Evolutionary conservation across 2,113 vertebrate species (phyloP), one percentile per base, ranked within the genome.

Genomic region (Heteronetta atricapilla): DNA sequence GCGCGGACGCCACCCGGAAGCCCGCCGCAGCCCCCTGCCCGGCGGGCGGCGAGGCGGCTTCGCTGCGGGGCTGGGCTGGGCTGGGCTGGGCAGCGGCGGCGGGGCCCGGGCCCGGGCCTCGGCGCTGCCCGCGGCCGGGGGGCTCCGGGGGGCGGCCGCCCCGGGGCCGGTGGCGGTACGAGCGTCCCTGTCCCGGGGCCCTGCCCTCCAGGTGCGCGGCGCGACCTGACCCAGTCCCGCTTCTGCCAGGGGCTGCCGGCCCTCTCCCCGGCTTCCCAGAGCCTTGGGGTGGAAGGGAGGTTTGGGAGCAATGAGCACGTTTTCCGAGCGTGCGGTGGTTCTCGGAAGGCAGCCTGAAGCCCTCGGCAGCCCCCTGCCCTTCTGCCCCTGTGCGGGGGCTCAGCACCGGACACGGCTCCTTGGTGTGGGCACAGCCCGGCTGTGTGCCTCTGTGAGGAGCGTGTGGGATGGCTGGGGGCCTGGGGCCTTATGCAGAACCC

Each of bases 401-500:
- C 25, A 31, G 87, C 21, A 2, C 58, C 60, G 1, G 23, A 50
- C 10, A 2, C 13, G 3, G 78, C 81, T 23, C 13, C 1, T 4
- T 1, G 1, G 0, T 1, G 7, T 14, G 2, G 3, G 2, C 2
- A 0, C 53, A 40, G 48, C 76, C 34, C 50, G 4, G 2, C 10
- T 4, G 44, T 7, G 64, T 44, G 8, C 42, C 42, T 10, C 20
- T 20, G 46, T 21, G 46, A 5, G 19, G 46, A 21, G 46, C 19
- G 46, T 2, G 44, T 46, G 8, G 46, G 19, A 44, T 8, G 11
- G 46, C 20, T 8, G 23, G 22, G 3, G 6, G 11, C 2, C 6
- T 25, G 22, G 6, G 50, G 50, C 23, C 50, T 52, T 25, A 4
- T 67, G 58, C 58, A 11, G 67, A 28, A 4, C 31, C 11, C 0